phyloP scores from a whole-genome alignment of 2,113 vertebrate genomes.

The Ptilonorhynchus violaceus region DNA sequence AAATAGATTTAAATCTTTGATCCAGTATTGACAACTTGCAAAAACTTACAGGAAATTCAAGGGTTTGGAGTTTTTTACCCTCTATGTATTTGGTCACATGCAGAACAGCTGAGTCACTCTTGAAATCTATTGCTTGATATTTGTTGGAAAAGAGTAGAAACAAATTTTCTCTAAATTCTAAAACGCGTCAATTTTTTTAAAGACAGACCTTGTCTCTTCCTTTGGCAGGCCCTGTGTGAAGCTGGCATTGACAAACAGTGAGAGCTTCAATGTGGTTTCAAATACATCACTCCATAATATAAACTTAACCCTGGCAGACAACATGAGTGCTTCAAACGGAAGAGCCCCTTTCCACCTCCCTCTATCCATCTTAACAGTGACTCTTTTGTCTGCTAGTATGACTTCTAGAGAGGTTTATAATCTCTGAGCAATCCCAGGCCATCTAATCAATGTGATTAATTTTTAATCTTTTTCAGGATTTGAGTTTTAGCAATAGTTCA shows the following conservation, averaged over 20 bases:
- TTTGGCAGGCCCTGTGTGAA: not conserved
- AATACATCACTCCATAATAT: not conserved
- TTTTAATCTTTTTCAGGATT: not conserved
- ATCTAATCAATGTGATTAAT: not conserved
- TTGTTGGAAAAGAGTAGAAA: not conserved
- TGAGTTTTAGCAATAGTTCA: not conserved
- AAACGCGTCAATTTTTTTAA: not conserved
- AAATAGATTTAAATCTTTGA: not conserved
- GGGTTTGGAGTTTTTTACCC: not conserved
- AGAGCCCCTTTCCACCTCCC: not conserved
- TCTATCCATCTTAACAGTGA: not conserved
- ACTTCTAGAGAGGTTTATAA: not conserved
- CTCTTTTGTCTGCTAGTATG: not conserved
- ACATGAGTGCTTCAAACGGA: not conserved
- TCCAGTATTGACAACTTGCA: not conserved
- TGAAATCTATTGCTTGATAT: not conserved
- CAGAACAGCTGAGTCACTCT: not conserved
- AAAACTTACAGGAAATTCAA: not conserved
- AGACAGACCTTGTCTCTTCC: not conserved
- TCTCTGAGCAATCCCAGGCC: not conserved
- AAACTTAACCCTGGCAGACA: not conserved
- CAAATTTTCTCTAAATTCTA: not conserved
- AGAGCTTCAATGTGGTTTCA: not conserved
- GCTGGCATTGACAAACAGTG: not conserved
- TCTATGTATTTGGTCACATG: not conserved